Evolutionary conservation across 1,140 invertebrate genomes (phyloP).

Genomic region (Apis laboriosa): DNA sequence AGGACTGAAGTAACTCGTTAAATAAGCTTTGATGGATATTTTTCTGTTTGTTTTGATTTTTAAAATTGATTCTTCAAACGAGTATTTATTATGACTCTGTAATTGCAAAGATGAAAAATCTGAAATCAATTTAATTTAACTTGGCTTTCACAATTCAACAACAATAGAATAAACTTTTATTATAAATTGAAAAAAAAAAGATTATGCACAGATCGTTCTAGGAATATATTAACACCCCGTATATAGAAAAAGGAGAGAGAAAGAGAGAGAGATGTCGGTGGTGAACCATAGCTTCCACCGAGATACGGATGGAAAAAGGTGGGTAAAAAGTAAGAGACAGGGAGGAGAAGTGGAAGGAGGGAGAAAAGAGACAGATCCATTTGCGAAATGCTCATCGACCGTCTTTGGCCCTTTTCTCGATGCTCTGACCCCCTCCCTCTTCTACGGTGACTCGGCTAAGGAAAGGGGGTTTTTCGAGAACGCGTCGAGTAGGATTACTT

Average conservation of each 20-base stretch:
- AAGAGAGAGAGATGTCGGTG: constrained; percentile 45
- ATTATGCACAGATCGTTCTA: constrained; percentile 10
- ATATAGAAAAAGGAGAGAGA: neutral
- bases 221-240: no score
- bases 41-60: no score
- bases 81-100: no score
- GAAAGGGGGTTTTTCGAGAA: constrained; percentile 71
- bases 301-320: constrained; percentile 26
- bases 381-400: constrained; percentile 80
- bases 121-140: no score
- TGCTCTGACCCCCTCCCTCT: constrained; percentile 34
- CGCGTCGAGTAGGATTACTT: constrained; percentile 77
- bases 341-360: constrained; percentile 29
- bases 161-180: no score
- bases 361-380: constrained; percentile 70
- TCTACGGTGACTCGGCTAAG: constrained; percentile 10
- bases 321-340: neutral
- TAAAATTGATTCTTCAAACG: no score
- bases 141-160: no score
- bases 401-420: constrained; percentile 60
- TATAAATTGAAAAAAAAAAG: constrained; percentile 24
- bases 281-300: constrained; percentile 58
- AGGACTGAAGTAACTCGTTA: no score
- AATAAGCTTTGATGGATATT: neutral
- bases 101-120: no score